Conservation (phyloP, 2,797 vertebrate genomes). For the Spatula versicolor region DNA sequence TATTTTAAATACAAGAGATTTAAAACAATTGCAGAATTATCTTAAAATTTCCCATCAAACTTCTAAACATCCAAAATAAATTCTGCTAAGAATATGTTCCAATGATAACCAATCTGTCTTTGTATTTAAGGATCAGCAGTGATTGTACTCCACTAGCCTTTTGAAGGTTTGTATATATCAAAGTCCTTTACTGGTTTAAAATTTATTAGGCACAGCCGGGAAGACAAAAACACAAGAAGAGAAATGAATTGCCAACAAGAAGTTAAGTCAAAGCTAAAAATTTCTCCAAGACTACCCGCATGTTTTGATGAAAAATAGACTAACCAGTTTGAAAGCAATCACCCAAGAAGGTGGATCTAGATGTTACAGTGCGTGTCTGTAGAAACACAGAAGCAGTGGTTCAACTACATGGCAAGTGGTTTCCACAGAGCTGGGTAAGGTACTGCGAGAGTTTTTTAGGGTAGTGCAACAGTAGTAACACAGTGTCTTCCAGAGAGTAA, state of each 20-base stretch:
- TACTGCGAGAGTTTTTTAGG: background rate
- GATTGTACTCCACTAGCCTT: background rate
- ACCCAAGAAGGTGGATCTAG: background rate
- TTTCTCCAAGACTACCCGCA: background rate
- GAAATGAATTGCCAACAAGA: background rate
- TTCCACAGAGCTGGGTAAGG: background rate
- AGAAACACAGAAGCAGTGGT: background rate
- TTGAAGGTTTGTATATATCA: background rate
- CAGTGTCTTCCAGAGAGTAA: background rate
- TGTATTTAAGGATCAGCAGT: background rate
- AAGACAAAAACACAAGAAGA: background rate
- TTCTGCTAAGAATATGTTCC: background rate
- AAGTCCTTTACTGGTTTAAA: background rate
- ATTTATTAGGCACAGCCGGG: background rate
- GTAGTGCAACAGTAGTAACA: background rate
- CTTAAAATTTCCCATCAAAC: background rate
- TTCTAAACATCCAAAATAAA: background rate
- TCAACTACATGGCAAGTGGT: rapidly evolving
- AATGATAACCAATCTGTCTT: background rate
- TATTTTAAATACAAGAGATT: conserved; percentile 36
- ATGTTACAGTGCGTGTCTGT: background rate
- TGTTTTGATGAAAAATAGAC: background rate
- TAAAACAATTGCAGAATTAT: conserved; percentile 15
- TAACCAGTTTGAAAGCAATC: background rate
- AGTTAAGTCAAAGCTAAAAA: background rate